Conservation (phyloP, 2,113 vertebrate species). For the Zosterops japonicus region DNA sequence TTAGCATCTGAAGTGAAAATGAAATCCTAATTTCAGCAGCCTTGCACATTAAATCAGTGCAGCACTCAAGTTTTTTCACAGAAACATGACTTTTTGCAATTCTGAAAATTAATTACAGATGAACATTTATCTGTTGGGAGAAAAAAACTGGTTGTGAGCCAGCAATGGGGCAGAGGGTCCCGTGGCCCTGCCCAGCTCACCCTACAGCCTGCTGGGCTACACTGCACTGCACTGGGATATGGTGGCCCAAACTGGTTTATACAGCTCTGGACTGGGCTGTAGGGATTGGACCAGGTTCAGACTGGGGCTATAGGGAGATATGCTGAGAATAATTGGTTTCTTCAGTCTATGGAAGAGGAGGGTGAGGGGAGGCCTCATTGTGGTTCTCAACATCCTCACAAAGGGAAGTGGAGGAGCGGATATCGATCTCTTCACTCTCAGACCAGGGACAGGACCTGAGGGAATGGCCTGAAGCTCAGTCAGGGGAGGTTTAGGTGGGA, state of each 20-base stretch:
- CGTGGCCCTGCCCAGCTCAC: no score
- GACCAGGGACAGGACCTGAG: background rate
- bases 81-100: background rate
- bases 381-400: background rate
- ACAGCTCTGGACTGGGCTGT: background rate
- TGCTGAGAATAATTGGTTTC: background rate
- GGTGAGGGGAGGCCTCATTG: background rate
- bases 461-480: background rate
- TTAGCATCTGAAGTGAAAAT: background rate
- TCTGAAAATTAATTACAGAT: background rate
- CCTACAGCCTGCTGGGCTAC: rapidly evolving
- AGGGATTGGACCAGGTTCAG: no score
- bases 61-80: background rate
- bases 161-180: no score
- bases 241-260: background rate
- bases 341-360: background rate
- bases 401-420: background rate
- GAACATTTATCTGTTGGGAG: background rate
- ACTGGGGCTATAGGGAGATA: background rate
- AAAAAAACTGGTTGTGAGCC: background rate
- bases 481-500: background rate
- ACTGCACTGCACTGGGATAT: background rate
- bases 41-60: background rate
- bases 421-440: rapidly evolving
- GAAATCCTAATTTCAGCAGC: background rate